phyloP scores from a whole-genome alignment of 2,113 vertebrate species.

The Machaerirhynchus nigripectus region DNA sequence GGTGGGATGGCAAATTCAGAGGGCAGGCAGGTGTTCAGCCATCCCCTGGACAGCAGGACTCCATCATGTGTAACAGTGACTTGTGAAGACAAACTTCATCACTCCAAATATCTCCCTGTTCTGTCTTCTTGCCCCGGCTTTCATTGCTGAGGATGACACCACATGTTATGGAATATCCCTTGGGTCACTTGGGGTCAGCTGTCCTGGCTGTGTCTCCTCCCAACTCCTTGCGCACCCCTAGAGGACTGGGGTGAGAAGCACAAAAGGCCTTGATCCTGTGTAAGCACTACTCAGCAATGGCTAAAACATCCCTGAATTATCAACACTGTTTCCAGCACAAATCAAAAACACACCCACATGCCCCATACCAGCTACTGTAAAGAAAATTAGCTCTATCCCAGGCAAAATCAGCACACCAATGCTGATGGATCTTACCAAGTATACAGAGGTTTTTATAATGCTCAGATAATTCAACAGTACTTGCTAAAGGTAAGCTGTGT shows the following conservation, averaged over 20 bases:
- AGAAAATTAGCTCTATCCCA: background rate
- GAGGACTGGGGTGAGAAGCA: background rate
- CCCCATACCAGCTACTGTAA: background rate
- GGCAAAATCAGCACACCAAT: background rate
- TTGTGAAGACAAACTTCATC: background rate
- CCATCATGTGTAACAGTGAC: background rate
- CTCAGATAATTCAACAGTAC: background rate
- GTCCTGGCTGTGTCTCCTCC: background rate
- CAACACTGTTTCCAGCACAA: background rate
- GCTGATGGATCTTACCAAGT: background rate
- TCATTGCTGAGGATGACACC: background rate
- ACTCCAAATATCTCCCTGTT: background rate
- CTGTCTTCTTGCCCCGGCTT: background rate
- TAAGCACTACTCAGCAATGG: background rate
- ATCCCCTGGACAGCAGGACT: background rate
- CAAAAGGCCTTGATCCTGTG: too few relatives aligned
- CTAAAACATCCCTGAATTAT: background rate
- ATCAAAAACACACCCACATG: background rate
- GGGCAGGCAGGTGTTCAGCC: background rate
- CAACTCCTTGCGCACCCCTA: background rate
- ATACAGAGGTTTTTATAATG: background rate
- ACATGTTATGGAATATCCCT: background rate
- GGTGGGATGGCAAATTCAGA: background rate
- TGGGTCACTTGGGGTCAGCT: background rate
- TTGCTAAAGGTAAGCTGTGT: background rate